Base-by-base conservation (phyloP, 1,140 invertebrate genomes). In the Psilanteris sp. region DNA sequence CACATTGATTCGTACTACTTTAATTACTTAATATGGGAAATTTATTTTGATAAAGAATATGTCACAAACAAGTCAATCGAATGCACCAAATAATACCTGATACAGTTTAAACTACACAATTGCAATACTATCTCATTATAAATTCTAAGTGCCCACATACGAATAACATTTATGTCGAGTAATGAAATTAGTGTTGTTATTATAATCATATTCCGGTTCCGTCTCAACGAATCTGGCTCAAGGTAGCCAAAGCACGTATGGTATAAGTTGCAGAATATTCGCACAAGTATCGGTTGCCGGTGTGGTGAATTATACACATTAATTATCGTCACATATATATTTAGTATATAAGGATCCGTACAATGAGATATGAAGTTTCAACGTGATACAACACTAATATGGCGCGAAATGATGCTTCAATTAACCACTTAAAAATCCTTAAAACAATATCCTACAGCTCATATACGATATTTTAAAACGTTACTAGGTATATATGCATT, bases 201-300 rank as follows among this genome's bases (percentile, higher is more conserved):
- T 79, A 79, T 79, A 79, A 82, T 80, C 62, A 82, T 80, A 74
- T 83, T 76, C 76, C 70, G 67, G 81, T 87, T 87, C 81, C 82
- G 77, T 83, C 44, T 83, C 77, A 84, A 77, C 68, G 85, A 85
- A 87, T 88, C 82, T 83, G 81, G 85, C 83, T 87, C 87, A 88
- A 88, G 87, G 87, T 57, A 77, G 72, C 64, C 61, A 46, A 73
- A 55, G 55, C 59, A 62, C 36, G 66, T 59, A 70, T 64, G 70
- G 39, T 27, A 61, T 41, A 68, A 70, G 34, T 64, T 32, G 18
- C 16, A 29, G 15, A 46, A 27, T 62, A 75, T 68, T 71, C 66
- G 46, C 55, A 43, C 70, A 70, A 39, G 52, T 73, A 64, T 73
- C 43, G 34, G 15, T 50, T 66, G 57, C 41, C 18, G 22, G 52